Evolutionary conservation across 2,888 invertebrate species (phyloP), one percentile per base, ranked within the genome.

Genomic region (Drosophila prostipennis): DNA sequence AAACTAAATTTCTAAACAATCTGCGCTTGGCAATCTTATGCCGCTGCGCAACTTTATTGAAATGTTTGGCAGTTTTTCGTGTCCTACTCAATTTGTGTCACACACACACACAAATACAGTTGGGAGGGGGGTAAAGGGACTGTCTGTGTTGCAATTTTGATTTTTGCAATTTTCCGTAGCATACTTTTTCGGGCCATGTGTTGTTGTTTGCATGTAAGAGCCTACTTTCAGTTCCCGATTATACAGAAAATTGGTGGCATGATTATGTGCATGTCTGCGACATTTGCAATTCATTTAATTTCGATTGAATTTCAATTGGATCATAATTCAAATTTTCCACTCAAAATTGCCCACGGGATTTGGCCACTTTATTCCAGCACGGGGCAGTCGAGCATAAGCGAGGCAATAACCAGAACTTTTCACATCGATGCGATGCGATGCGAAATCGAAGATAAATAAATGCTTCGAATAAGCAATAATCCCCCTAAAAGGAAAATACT

Each of bases 1-100:
- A 80, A 86, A 80, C 82, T 80, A 86, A 80, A 83, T 83, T 86
- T 83, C 84, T 86, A 83, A 83, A 83, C 82, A 83, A 86, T 83
- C 82, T 83, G 87, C 82, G 87, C 80, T 84, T 83, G 82, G 82
- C 82, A 86, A 83, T 83, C 82, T 83, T 79, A 59, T 78, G 74
- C 40, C 59, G 72, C 80, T 80, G 80, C 83, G 86, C 76, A 83
- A 83, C 84, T 83, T 86, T 83, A 83, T 83, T 83, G 82, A 83
- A 83, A 83, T 83, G 82, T 83, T 83, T 83, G 82, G 84, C 82
- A 83, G 77, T 86, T 86, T 83, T 83, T 83, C 84, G 82, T 83
- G 82, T 79, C 81, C 74, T 77, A 71, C 81, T 86, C 82, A 82
- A 82, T 82, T 82, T 82, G 82, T 82, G 87, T 82, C 82, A 86